Conservation (phyloP, 2,888 invertebrate genomes). For the Drosophila nr. fundita region DNA sequence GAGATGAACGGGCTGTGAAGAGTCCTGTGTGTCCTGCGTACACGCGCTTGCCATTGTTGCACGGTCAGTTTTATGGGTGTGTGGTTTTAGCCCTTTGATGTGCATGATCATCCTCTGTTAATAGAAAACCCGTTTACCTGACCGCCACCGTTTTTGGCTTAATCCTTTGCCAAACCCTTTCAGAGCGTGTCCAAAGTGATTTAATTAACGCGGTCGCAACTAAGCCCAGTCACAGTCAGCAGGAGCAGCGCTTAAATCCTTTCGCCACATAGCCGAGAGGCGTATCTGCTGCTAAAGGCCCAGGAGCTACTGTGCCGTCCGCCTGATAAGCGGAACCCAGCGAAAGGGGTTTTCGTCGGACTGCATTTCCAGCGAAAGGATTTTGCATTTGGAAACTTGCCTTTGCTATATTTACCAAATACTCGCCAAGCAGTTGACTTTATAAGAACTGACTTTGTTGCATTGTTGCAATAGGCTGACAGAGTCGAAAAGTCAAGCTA, state of each 20-base stretch:
- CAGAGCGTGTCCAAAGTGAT: conserved; percentile 76
- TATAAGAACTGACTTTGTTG: conserved; percentile 49
- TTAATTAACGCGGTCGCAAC: conserved; percentile 78
- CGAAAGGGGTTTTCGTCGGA: conserved; percentile 39
- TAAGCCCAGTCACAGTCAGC: conserved; percentile 36
- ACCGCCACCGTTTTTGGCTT: conserved; percentile 36
- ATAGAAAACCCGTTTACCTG: conserved; percentile 72
- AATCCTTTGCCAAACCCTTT: conserved; percentile 72
- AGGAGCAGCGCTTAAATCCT: conserved; percentile 62
- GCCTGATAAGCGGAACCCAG: conserved; percentile 19
- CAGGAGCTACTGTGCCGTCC: conserved; percentile 64
- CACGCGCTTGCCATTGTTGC: conserved; percentile 56
- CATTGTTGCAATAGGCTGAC: conserved; percentile 11
- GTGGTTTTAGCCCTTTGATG: conserved; percentile 84
- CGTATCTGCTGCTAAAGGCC: conserved; percentile 62
- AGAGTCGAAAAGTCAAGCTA: conserved; percentile 69
- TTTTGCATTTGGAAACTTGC: conserved; percentile 48
- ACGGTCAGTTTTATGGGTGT: conserved; percentile 83
- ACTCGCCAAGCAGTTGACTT: conserved; percentile 60
- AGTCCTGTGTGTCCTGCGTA: conserved; percentile 28
- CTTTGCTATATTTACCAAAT: conserved; percentile 73
- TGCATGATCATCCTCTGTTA: conserved; percentile 83
- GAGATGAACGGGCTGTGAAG: conserved; percentile 48
- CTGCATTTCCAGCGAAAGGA: conserved; percentile 69
- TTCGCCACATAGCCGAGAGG: conserved; percentile 48